phyloP scores from a whole-genome alignment of 2,797 vertebrate genomes.

The Scomberomorus guttatus region DNA sequence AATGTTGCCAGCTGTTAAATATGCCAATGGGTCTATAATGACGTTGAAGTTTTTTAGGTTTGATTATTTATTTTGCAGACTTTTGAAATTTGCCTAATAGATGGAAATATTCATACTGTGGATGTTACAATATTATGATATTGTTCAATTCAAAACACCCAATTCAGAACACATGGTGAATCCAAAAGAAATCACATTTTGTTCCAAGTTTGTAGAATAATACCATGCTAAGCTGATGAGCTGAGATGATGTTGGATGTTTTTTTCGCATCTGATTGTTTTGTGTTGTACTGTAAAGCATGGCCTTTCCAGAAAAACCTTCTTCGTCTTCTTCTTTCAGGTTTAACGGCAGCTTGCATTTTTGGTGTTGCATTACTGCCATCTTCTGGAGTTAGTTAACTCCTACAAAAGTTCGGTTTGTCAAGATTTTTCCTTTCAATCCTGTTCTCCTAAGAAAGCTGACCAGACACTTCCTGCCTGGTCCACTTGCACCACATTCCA shows the following conservation, averaged over 20 bases:
- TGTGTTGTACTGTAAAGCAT: not conserved
- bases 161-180: not conserved
- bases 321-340: not conserved
- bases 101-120: not conserved
- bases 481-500: too few species aligned
- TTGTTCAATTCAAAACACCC: not conserved
- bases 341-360: not conserved
- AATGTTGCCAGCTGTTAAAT: not conserved
- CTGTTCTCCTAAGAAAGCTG: too few species aligned
- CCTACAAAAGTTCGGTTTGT: too few species aligned
- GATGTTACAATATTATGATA: not conserved
- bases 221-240: too few species aligned
- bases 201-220: not conserved
- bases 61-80: constrained; percentile 20
- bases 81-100: not conserved
- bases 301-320: not conserved
- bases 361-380: constrained; percentile 14
- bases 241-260: not conserved
- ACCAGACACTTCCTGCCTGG: too few species aligned
- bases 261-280: not conserved
- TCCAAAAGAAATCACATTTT: not conserved
- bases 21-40: not conserved
- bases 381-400: constrained; percentile 2
- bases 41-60: not conserved
- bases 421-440: too few species aligned